phyloP scores from a whole-genome alignment of 1,140 invertebrate species.

The Heliconius himera region DNA sequence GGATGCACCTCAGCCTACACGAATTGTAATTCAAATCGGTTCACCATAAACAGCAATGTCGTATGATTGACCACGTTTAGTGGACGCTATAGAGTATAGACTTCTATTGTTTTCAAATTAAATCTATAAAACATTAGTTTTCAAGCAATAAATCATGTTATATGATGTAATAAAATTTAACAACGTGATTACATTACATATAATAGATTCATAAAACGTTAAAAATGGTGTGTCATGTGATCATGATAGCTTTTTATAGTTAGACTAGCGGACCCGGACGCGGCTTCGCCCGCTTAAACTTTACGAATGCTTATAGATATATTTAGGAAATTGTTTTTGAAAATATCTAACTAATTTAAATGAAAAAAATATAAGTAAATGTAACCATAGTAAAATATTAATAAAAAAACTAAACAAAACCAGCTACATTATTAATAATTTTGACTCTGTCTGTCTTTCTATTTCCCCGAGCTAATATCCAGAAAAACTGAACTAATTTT shows the following conservation, averaged over 20 bases:
- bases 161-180: constrained; percentile 20
- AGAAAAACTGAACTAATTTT: too few species aligned
- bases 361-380: too few species aligned
- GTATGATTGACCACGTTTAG: constrained; percentile 26
- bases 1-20: constrained; percentile 13
- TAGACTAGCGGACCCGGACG: too few species aligned
- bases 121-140: constrained; percentile 28
- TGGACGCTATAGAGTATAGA: constrained; percentile 25
- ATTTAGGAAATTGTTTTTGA: too few species aligned
- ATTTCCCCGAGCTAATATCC: too few species aligned
- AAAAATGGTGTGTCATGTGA: neutral
- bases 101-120: constrained; percentile 28
- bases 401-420: too few species aligned
- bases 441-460: too few species aligned
- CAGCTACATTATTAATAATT: too few species aligned
- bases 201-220: neutral
- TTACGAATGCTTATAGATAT: too few species aligned
- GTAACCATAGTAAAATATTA: too few species aligned
- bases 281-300: too few species aligned
- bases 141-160: constrained; percentile 21
- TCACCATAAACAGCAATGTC: constrained; percentile 14
- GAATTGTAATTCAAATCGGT: constrained; percentile 33
- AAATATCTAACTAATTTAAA: too few species aligned
- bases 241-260: neutral
- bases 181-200: constrained; percentile 11